Evolutionary conservation across 2,113 vertebrate species (phyloP).

Genomic region (Sakesphorus luctuosus): DNA sequence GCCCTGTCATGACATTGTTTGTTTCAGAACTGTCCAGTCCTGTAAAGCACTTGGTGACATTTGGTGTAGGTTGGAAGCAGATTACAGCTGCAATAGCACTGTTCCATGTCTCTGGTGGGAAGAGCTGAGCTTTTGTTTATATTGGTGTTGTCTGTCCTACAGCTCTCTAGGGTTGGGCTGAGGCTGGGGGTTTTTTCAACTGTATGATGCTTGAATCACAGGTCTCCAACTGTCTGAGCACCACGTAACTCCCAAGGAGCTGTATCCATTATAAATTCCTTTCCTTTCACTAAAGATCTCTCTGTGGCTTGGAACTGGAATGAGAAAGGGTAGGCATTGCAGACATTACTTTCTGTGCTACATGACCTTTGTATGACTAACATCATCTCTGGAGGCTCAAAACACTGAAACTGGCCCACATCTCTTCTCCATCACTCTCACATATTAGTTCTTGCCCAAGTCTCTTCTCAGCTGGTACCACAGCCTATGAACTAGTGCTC

Average conservation of each 20-base stretch:
- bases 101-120: not conserved
- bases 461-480: not conserved
- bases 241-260: not conserved
- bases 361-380: not conserved
- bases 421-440: not conserved
- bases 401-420: not conserved
- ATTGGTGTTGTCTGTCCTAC: not conserved
- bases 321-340: not conserved
- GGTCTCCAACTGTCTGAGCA: not conserved
- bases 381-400: not conserved
- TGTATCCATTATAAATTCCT: not conserved
- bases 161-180: not conserved
- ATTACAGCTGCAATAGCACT: not conserved
- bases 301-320: not conserved
- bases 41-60: not conserved
- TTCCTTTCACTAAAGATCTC: not conserved
- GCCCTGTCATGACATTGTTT: not conserved
- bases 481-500: not conserved
- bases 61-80: not conserved
- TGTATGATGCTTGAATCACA: not conserved
- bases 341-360: not conserved
- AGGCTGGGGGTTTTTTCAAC: not conserved
- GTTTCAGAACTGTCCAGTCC: not conserved
- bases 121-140: constrained; percentile 27
- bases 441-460: not conserved